phyloP scores from a whole-genome alignment of 2,113 vertebrate species.

The Cairina moschata region DNA sequence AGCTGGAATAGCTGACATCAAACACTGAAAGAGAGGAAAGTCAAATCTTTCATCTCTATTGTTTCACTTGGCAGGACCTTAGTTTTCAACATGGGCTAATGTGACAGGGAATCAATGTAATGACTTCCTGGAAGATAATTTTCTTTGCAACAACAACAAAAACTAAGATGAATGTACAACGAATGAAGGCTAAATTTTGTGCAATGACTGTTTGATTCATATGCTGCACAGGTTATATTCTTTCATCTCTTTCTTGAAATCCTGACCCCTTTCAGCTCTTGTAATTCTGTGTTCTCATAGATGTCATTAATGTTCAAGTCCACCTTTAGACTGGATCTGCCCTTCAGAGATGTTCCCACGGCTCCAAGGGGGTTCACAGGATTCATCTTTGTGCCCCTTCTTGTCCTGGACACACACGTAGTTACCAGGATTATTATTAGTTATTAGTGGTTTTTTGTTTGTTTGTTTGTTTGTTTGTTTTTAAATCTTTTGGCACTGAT shows the following conservation, averaged over 20 bases:
- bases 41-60: conserved; percentile 8
- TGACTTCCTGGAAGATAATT: conserved; percentile 39
- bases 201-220: not conserved
- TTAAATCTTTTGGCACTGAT: not conserved
- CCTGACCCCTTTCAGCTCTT: not conserved
- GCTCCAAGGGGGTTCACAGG: not conserved
- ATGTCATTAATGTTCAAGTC: not conserved
- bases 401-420: accelerated
- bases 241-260: not conserved
- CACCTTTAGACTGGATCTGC: not conserved
- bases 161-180: not conserved
- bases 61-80: conserved; percentile 21
- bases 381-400: not conserved
- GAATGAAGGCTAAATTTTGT: not conserved
- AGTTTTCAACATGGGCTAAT: conserved; percentile 6
- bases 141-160: conserved; percentile 21
- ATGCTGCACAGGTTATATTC: not conserved
- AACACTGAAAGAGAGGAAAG: not conserved
- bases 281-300: not conserved
- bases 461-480: too few relatives aligned
- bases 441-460: too few relatives aligned
- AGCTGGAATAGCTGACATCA: not conserved
- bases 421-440: not conserved
- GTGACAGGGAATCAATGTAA: conserved; percentile 44
- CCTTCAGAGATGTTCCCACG: not conserved